Evolutionary conservation across 2,113 vertebrate genomes (phyloP), one percentile per base, ranked within the genome.

Genomic region (Perccottus glenii): DNA sequence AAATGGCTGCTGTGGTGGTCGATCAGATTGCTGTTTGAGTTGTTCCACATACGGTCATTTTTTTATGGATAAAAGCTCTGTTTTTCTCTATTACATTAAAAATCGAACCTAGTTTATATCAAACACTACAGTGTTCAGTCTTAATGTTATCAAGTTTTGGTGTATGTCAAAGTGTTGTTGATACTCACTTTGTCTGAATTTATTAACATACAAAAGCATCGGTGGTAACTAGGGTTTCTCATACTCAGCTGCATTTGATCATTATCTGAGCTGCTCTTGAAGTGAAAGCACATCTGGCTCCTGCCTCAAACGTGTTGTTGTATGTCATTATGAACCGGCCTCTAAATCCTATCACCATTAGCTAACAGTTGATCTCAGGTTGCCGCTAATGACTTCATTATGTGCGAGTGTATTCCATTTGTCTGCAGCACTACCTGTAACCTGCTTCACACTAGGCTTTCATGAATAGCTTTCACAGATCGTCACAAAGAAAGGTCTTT

Each of bases 331-430:
- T 64, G 42, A 75, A 48, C 55, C 61, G 70, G 32, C 48, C 63
- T 76, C 75, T 70, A 84, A 85, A 83, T 89, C 82, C 75, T 49
- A 72, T 88, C 77, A 75, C 42, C 71, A 73, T 73, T 67, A 65
- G 56, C 53, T 53, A 49, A 67, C 53, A 15, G 60, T 67, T 76
- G 40, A 61, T 77, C 72, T 81, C 71, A 5, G 61, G 15, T 74
- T 64, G 5, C 67, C 77, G 77, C 66, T 80, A 81, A 84, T 81
- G 58, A 71, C 16, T 78, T 84, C 65, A 77, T 82, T 32, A 38
- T 70, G 67, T 60, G 58, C 47, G 52, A 11, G 72, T 71, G 59
- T 64, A 16, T 69, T 83, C 8, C 16, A 43, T 73, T 80, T 73
- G 74, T 73, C 60, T 84, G 59, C 59, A 67, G 53, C 45, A 14